Conservation (phyloP, 2,888 invertebrate genomes). For the Drosophila mimica region DNA sequence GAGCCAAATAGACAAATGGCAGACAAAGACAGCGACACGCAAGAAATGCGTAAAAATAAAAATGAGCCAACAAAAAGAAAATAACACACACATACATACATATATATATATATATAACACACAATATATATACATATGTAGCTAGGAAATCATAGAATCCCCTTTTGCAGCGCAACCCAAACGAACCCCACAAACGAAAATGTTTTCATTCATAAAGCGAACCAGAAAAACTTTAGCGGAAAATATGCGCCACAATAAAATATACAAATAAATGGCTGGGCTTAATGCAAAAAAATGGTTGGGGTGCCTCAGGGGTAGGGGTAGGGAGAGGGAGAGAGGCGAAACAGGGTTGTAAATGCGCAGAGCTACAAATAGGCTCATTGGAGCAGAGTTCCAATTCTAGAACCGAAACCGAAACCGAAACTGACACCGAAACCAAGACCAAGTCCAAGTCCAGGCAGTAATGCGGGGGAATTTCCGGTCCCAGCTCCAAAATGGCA, state of each 20-base stretch:
- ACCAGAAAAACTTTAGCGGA: constrained; percentile 71
- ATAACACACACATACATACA: not conserved
- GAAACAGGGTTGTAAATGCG: not conserved
- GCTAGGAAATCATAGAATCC: constrained; percentile 51
- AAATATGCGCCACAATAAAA: constrained; percentile 77
- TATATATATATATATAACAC: constrained; percentile 20
- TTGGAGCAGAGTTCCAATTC: constrained; percentile 21
- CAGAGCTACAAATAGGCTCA: constrained; percentile 22
- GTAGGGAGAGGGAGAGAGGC: not conserved
- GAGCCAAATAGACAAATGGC: constrained; percentile 33
- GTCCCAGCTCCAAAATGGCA: constrained; percentile 66
- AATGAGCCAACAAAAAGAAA: constrained; percentile 55
- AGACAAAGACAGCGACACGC: constrained; percentile 60
- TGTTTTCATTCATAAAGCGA: constrained; percentile 71
- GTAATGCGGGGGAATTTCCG: constrained; percentile 66
- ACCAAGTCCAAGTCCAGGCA: constrained; percentile 22
- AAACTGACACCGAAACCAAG: constrained; percentile 2
- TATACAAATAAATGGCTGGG: constrained; percentile 75
- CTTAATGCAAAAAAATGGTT: constrained; percentile 71
- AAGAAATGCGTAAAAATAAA: constrained; percentile 80
- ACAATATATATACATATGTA: constrained; percentile 8
- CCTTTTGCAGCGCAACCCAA: constrained; percentile 9
- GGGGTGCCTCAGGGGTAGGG: not conserved
- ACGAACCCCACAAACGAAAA: constrained; percentile 25
- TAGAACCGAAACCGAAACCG: constrained; percentile 9